Evolutionary conservation across 2,113 vertebrate genomes (phyloP).

Genomic region (Gila orcuttii): DNA sequence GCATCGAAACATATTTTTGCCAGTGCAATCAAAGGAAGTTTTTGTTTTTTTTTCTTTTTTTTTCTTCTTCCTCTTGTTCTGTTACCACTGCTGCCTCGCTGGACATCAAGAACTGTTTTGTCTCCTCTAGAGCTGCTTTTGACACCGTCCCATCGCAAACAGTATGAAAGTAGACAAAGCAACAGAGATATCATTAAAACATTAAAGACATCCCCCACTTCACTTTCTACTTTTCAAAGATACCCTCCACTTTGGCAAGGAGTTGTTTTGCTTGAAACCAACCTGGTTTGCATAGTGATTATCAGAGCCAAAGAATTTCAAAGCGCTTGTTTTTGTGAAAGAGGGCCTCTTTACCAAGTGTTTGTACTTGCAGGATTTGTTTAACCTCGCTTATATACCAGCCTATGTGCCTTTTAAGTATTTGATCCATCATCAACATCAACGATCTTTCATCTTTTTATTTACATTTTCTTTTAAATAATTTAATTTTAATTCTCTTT

Average conservation of each 20-base stretch:
- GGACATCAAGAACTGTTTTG: slow-evolving; percentile 2
- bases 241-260: slow-evolving; percentile 29
- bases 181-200: slow-evolving; percentile 29
- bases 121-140: slow-evolving; percentile 11
- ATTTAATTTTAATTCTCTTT: slow-evolving; percentile 45
- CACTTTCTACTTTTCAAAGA: slow-evolving; percentile 39
- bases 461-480: slow-evolving; percentile 33
- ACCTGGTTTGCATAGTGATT: slow-evolving; percentile 38
- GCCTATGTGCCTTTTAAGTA: not conserved
- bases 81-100: not conserved
- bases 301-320: slow-evolving; percentile 43
- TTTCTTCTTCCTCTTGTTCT: not conserved
- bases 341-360: slow-evolving; percentile 19
- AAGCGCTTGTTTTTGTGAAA: slow-evolving; percentile 35
- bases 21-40: slow-evolving; percentile 28
- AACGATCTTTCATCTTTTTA: slow-evolving; percentile 36
- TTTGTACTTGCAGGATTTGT: slow-evolving; percentile 20
- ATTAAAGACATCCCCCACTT: slow-evolving; percentile 30
- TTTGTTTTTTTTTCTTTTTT: too few species aligned
- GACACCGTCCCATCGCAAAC: slow-evolving; percentile 24
- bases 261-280: slow-evolving; percentile 38
- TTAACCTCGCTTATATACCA: slow-evolving; percentile 3
- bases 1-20: slow-evolving; percentile 19
- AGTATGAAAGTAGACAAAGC: slow-evolving; percentile 26
- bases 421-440: slow-evolving; percentile 39